Conservation (phyloP, 2,888 invertebrate species). For the Nymphalis polychloros region DNA sequence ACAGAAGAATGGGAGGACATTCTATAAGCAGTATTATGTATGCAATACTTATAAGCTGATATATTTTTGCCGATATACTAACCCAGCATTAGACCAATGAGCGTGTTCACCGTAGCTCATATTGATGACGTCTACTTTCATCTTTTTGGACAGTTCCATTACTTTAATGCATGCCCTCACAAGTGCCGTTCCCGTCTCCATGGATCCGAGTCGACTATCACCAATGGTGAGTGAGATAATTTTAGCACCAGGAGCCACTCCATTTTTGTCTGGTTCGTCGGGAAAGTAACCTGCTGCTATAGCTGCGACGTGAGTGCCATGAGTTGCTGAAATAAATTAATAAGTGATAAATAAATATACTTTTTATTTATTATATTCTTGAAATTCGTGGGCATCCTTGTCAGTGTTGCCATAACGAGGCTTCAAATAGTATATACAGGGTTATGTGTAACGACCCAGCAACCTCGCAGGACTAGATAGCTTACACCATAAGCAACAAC, state of each 20-base stretch:
- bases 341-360: neutral
- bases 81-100: slow-evolving; percentile 95
- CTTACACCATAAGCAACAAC: no score
- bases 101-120: slow-evolving; percentile 99
- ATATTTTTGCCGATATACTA: neutral
- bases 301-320: slow-evolving; percentile 98
- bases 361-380: no score
- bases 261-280: slow-evolving; percentile 92
- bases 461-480: no score
- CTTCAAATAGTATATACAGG: no score
- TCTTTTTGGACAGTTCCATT: slow-evolving; percentile 85
- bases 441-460: no score
- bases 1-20: no score
- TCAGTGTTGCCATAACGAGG: no score
- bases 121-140: slow-evolving; percentile 93
- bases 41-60: no score
- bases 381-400: no score
- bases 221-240: slow-evolving; percentile 96
- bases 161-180: slow-evolving; percentile 94
- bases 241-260: slow-evolving; percentile 98
- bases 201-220: slow-evolving; percentile 93
- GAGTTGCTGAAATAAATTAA: slow-evolving; percentile 85
- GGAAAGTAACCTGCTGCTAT: slow-evolving; percentile 96
- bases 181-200: slow-evolving; percentile 98
- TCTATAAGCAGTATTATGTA: no score